Evolutionary conservation across 2,888 invertebrate species (phyloP), one percentile per base, ranked within the genome.

Genomic region (Luffia ferchaultella): DNA sequence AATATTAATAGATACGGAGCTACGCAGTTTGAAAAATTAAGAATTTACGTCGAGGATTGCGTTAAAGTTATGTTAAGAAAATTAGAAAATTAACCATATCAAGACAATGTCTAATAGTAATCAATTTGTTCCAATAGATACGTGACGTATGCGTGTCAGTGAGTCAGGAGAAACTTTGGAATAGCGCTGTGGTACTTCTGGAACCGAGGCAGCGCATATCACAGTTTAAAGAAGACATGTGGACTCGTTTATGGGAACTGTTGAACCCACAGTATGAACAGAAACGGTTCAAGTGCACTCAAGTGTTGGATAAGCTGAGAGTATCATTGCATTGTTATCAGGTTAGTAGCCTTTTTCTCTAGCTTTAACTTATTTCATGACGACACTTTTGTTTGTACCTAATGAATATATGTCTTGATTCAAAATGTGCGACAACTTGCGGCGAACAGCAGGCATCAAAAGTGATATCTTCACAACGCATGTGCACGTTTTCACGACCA

Each of bases 261-360:
- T 85, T 92, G 30, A 86, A 50, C 48, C 67, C 58, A 62, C 63
- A 12, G 55, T 60, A 47, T 57, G 62, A 50, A 18, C 1, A 57
- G 49, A 60, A 87, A 78, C 86, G 89, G 50, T 91, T 93, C 60
- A 85, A 83, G 50, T 89, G 91, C 1, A 86, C 85, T 46, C 88
- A 89, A 62, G 93, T 93, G 20, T 88, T 89, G 0, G 93, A 93
- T 58, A 93, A 94, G 63, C 79, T 95, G 20, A 85, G 92, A 62
- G 89, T 93, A 53, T 93, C 93, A 46, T 76, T 94, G 62, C 91
- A 92, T 52, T 94, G 93, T 67, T 95, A 95, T 72, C 93, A 91
- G 82, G 89, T 89, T 16, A 48, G 41, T 41, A 46, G 18, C 48
- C 41, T 30, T 12, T 49, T 48, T 16, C 20, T 17, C 20, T 42